A percentile compares a stretch with the other conserved stretches of the same genome.
Conservation (phyloP, 92 coral and sea anemone genomes). For the Parazoanthus atlanticus region DNA sequence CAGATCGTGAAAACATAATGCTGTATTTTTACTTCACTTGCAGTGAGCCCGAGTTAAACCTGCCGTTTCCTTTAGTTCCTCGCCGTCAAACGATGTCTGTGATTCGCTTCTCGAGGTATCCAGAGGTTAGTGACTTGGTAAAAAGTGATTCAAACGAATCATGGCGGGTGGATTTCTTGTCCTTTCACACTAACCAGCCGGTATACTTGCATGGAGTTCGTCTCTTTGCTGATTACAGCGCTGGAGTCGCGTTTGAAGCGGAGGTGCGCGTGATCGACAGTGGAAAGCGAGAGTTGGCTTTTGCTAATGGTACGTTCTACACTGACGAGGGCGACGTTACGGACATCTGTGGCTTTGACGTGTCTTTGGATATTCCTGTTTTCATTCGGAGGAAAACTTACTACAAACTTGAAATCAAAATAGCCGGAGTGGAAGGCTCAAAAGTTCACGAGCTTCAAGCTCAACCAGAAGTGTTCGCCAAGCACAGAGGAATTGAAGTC, state of each 20-base stretch:
- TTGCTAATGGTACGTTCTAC: conserved; percentile 16
- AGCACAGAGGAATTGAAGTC: conserved; percentile 54
- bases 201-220: conserved; percentile 31
- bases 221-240: conserved; percentile 27
- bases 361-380: conserved; percentile 29
- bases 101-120: conserved; percentile 32
- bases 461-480: conserved; percentile 23
- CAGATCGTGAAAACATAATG: conserved; percentile 53
- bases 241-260: conserved; percentile 26
- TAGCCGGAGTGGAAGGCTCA: conserved; percentile 27
- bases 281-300: conserved; percentile 26
- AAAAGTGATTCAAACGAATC: conserved; percentile 16
- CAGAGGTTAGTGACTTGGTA: neutral
- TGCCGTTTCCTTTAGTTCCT: conserved; percentile 34
- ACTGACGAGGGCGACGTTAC: conserved; percentile 15
- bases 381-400: conserved; percentile 19
- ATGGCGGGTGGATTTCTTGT: neutral
- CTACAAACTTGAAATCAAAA: conserved; percentile 29
- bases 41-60: conserved; percentile 21
- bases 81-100: conserved; percentile 40
- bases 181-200: conserved; percentile 37
- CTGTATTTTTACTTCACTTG: conserved; percentile 47
- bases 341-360: conserved; percentile 35
- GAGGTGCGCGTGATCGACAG: conserved; percentile 28
- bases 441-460: conserved; percentile 23